Base-by-base conservation (phyloP, 2,888 invertebrate species). In the Dynastes hyllus region DNA sequence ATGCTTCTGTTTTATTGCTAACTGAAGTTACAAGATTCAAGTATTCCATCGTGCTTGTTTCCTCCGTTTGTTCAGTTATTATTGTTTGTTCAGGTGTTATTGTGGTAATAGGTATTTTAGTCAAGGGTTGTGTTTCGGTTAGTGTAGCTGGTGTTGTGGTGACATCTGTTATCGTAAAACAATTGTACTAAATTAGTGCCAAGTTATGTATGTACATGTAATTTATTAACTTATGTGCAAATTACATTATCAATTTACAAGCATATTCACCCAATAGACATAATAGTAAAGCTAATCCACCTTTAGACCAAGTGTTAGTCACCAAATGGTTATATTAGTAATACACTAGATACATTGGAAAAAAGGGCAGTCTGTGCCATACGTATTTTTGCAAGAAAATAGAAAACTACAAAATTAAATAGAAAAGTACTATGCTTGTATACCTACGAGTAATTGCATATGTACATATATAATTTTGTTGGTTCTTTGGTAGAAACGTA, bases 131-230 rank as follows among this genome's bases (percentile, higher is more conserved):
- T 82, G 87, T 88, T 87, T 88, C 88, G 80, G 87, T 89, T 88
- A 88, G 88, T 88, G 88, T 87, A 86, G 87, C 87, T 83, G 88
- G 85, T 86, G 88, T 88, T 85, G 85, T 85, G 83, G 85, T 88
- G 87, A 86, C 86, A 88, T 89, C 89, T 89, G 88, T 89, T 88
- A 87, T 87, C 86, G 85, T 84, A 87, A 87, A 87, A 87, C 85
- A 83, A 87, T 67, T 78, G 27, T 71, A 70, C 76, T 76, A 63
- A 40, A 79, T 79, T 79, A 79, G 79, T 79, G 58, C 69, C 45
- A 73, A 65, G 55, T 67, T 55, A 61, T 27, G 45, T 73, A 73
- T 73, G 22, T 71, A 73, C 61, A 73, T 50, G 58, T 77, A 67
- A 32, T 13, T 40, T 32, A 61, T 51, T 61, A 58, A 50, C 9